These are phyloP conservation scores for Falco punctatus DNA, from an alignment of 2,113 vertebrate genomes.

Conservation along the genomic window DNA sequence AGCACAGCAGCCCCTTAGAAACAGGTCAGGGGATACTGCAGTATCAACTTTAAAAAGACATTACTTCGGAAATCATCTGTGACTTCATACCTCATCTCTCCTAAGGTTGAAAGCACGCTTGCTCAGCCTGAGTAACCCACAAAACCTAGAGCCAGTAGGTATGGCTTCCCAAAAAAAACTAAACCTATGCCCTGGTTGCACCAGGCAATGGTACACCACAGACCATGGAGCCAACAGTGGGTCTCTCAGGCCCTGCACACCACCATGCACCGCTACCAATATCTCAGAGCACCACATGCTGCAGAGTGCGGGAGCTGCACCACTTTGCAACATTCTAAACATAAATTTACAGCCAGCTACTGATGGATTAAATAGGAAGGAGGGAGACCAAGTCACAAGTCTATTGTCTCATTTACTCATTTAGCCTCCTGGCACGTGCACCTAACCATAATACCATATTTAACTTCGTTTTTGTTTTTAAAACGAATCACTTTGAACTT, in stretches of 20 bases:
- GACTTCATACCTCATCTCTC: not conserved
- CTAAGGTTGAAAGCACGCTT: not conserved
- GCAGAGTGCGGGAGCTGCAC: not conserved
- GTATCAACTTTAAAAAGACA: not conserved
- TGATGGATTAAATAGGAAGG: not conserved
- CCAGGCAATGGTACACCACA: not conserved
- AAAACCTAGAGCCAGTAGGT: not conserved
- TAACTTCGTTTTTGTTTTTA: not conserved
- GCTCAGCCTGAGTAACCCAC: not conserved
- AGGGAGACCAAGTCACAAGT: not conserved
- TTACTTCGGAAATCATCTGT: not conserved
- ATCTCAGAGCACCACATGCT: not conserved
- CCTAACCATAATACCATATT: not conserved
- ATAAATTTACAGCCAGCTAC: not conserved
- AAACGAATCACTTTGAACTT: not conserved
- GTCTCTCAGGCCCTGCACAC: rapidly evolving
- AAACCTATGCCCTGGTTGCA: not conserved
- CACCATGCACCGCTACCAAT: rapidly evolving
- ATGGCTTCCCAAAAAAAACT: not conserved
- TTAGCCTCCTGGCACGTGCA: not conserved
- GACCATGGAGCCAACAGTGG: rapidly evolving
- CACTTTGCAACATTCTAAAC: not conserved
- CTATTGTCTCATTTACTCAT: not conserved
- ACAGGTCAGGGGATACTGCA: not conserved
- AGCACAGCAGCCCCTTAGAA: not conserved